These are phyloP conservation scores for Melitaea athalia DNA, from an alignment of 2,888 invertebrate species.

Conservation along the genomic window DNA sequence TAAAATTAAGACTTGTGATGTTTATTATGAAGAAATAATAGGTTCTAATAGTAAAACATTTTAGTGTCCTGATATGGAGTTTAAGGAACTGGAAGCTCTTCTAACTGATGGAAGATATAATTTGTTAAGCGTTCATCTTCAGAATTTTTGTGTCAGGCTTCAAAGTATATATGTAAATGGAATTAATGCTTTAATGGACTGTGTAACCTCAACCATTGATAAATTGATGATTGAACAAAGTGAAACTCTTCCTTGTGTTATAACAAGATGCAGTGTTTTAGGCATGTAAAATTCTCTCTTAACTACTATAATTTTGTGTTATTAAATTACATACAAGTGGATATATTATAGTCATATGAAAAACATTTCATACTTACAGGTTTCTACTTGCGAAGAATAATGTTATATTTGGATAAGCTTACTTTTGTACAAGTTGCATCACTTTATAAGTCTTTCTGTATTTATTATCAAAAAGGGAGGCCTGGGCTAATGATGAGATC, in stretches of 20 bases:
- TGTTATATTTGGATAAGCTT: conserved; percentile 90
- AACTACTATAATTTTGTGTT: conserved; percentile 25
- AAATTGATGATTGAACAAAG: conserved; percentile 81
- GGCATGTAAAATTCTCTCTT: conserved; percentile 75
- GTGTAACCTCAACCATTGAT: conserved; percentile 82
- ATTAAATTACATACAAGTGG: conserved; percentile 13
- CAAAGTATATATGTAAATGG: conserved; percentile 83
- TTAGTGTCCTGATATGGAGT: conserved; percentile 89
- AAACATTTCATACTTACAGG: conserved; percentile 79
- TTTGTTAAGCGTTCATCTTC: conserved; percentile 80
- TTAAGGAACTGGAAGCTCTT: conserved; percentile 84
- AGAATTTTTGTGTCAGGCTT: conserved; percentile 83
- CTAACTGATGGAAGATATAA: conserved; percentile 84
- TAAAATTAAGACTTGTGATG: conserved; percentile 46
- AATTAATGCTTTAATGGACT: conserved; percentile 85
- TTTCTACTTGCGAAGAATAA: conserved; percentile 90
- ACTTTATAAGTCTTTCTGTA: conserved; percentile 87
- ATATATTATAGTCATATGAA: not conserved
- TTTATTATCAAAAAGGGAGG: conserved; percentile 84
- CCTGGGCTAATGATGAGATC: conserved; percentile 76
- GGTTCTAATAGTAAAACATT: conserved; percentile 40
- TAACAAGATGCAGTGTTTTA: conserved; percentile 86
- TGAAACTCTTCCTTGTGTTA: conserved; percentile 72
- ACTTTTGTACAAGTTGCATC: conserved; percentile 91
- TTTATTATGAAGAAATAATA: conserved; percentile 11